A percentile compares a stretch with the other conserved stretches of the same genome.
These are phyloP conservation scores for Heliconius congener DNA, from an alignment of 1,140 invertebrate species.

Conservation along the genomic window DNA sequence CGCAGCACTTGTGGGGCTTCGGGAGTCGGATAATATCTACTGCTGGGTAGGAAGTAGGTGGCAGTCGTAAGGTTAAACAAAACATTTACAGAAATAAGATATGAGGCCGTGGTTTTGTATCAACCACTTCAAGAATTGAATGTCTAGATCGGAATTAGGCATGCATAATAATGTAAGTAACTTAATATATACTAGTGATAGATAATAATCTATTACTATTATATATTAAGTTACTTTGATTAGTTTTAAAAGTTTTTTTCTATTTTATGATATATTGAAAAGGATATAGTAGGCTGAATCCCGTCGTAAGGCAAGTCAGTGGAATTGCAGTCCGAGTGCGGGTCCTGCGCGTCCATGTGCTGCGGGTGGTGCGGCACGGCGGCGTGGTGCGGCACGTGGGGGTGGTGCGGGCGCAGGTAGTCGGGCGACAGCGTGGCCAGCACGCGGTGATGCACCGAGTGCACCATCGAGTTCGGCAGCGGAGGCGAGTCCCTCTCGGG, in stretches of 20 bases:
- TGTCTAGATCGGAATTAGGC: not conserved
- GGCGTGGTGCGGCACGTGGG: constrained; percentile 78
- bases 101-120: constrained; percentile 54
- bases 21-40: constrained; percentile 72
- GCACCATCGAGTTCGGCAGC: constrained; percentile 89
- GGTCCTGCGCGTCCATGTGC: constrained; percentile 90
- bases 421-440: constrained; percentile 88
- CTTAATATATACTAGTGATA: too few relatives aligned
- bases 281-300: constrained; percentile 97
- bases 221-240: too few relatives aligned
- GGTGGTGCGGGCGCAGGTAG: constrained; percentile 82
- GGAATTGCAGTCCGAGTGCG: constrained; percentile 93
- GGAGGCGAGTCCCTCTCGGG: constrained; percentile 89
- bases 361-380: constrained; percentile 75
- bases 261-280: constrained; percentile 81
- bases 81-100: constrained; percentile 77
- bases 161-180: not conserved
- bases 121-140: constrained; percentile 43
- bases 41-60: constrained; percentile 74
- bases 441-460: constrained; percentile 89
- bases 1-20: constrained; percentile 74
- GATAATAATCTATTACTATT: too few relatives aligned
- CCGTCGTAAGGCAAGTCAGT: constrained; percentile 93
- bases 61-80: constrained; percentile 78
- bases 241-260: constrained; percentile 8